A percentile compares a stretch with the other conserved stretches of the same genome.
These are phyloP conservation scores for Gulo gulo DNA, from an alignment of 2,113 vertebrate species.

Conservation along the genomic window DNA sequence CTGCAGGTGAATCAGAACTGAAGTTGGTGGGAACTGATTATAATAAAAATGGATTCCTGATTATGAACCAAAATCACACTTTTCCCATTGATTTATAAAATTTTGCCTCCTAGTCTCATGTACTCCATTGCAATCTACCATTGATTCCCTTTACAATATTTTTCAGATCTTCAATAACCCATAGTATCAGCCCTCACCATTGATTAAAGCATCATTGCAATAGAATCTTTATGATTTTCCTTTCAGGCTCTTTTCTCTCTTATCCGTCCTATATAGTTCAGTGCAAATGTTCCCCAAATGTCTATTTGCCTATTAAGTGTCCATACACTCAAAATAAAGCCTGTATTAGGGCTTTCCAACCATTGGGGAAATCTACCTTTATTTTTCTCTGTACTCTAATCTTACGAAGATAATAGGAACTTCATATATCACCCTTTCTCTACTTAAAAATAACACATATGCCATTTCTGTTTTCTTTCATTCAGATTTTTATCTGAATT, in stretches of 20 bases:
- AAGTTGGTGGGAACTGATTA: neutral
- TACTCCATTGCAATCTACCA: neutral
- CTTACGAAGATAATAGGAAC: neutral
- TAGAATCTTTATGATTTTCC: neutral
- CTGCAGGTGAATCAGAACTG: neutral
- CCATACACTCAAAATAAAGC: neutral
- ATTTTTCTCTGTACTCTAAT: neutral
- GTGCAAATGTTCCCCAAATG: neutral
- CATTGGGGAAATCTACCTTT: neutral
- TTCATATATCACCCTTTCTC: neutral
- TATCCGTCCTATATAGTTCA: neutral
- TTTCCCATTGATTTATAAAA: neutral
- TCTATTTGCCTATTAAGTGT: neutral
- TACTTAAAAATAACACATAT: neutral
- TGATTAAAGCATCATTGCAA: neutral
- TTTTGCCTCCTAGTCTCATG: neutral
- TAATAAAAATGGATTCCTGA: neutral
- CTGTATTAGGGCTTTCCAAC: neutral
- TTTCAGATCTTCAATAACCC: neutral
- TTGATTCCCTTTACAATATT: neutral
- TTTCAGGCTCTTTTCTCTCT: neutral
- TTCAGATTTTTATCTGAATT: constrained; percentile 5
- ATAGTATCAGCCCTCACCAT: neutral
- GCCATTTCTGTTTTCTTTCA: neutral
- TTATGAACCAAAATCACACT: neutral